phyloP scores from a whole-genome alignment of 2,113 vertebrate genomes.

The Lampris incognitus region DNA sequence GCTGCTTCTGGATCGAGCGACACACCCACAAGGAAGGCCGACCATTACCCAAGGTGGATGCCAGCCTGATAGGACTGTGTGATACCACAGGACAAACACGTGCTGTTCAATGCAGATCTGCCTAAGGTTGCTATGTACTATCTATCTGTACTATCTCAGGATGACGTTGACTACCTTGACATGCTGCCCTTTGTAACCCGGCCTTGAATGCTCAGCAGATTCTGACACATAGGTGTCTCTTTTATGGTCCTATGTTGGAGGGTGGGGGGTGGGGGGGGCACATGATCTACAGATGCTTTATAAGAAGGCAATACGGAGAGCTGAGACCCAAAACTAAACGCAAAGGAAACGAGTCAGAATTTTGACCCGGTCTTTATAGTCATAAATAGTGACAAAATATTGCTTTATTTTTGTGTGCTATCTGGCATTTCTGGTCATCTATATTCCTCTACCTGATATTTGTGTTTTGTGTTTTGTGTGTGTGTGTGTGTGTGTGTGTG shows the following conservation, averaged over 20 bases:
- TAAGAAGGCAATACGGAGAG: not conserved
- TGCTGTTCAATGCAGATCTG: slow-evolving; percentile 6
- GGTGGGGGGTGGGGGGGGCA: not conserved
- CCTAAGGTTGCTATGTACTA: not conserved
- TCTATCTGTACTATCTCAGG: not conserved
- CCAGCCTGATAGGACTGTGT: slow-evolving; percentile 15
- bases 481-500: not conserved
- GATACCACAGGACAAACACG: slow-evolving; percentile 20
- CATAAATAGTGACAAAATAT: slow-evolving; percentile 24
- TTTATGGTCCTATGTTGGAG: not conserved
- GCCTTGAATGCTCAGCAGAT: not conserved
- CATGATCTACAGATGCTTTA: not conserved
- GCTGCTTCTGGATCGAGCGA: slow-evolving; percentile 38
- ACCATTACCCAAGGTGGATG: slow-evolving; percentile 33
- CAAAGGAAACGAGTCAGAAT: slow-evolving; percentile 6
- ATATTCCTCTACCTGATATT: slow-evolving; percentile 68
- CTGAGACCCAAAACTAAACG: not conserved
- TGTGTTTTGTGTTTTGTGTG: not conserved
- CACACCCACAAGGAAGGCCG: slow-evolving; percentile 28
- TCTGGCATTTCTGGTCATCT: slow-evolving; percentile 51
- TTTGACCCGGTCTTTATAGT: not conserved
- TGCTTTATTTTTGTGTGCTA: slow-evolving; percentile 23
- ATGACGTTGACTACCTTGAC: slow-evolving; percentile 6
- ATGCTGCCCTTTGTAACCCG: not conserved
- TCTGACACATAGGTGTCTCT: not conserved